A percentile compares a stretch with the other conserved stretches of the same genome.
phyloP scores from a whole-genome alignment of 2,113 vertebrate genomes.

The Leptosomus discolor region DNA sequence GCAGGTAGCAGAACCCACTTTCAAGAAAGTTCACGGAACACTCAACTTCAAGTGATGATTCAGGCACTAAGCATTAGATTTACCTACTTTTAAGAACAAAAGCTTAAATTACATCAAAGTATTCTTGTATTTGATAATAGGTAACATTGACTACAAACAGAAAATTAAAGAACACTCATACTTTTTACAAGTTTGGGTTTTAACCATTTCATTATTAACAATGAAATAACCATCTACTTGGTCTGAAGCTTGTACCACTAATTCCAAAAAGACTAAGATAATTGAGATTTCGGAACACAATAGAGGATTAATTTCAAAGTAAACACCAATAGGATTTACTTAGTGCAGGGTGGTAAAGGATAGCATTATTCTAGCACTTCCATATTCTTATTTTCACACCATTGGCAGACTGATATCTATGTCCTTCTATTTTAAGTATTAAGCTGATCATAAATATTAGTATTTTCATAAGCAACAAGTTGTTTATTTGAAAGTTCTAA shows the following conservation, averaged over 20 bases:
- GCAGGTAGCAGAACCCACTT: neutral
- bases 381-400: neutral
- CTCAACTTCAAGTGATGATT: neutral
- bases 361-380: neutral
- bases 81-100: neutral
- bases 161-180: neutral
- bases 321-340: neutral
- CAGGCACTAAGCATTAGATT: neutral
- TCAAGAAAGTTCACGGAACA: neutral
- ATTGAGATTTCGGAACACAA: neutral
- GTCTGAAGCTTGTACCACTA: neutral
- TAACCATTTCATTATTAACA: neutral
- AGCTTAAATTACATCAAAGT: neutral
- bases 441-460: neutral
- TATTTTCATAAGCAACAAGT: neutral
- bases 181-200: neutral
- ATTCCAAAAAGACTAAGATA: neutral
- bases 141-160: neutral
- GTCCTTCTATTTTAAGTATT: neutral
- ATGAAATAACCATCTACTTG: neutral
- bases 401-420: neutral
- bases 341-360: neutral
- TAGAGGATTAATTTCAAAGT: neutral
- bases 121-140: neutral
- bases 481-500: neutral